Percentiles rank a stretch among this genome's conserved stretches.
phyloP scores from a whole-genome alignment of 35 echinoderm and acorn worm species.

The Ophioderma brevispina region DNA sequence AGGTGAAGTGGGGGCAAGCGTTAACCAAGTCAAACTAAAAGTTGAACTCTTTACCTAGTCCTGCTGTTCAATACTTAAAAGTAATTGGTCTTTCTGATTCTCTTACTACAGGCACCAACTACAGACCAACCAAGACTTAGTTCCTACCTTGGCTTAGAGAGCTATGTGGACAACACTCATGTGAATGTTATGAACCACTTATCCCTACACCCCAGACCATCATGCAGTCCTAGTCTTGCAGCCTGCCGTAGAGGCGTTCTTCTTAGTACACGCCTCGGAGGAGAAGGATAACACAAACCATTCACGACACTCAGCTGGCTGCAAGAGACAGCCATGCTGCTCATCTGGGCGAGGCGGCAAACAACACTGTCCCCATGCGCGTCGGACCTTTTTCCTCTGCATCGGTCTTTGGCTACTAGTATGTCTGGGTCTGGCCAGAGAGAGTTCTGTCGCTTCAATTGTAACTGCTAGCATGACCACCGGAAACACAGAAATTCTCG shows the following conservation, averaged over 20 bases:
- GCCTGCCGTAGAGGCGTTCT: constrained; percentile 97
- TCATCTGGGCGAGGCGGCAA: constrained; percentile 22
- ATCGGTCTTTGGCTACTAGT: neutral
- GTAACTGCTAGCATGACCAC: constrained; percentile 89
- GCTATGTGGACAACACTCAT: constrained; percentile 92
- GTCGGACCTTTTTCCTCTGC: constrained; percentile 48
- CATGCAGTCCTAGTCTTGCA: constrained; percentile 97
- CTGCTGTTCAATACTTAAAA: neutral
- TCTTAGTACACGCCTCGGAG: constrained; percentile 89
- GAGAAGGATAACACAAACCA: constrained; percentile 68
- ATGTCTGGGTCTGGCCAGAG: constrained; percentile 75
- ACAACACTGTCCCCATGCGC: constrained; percentile 52
- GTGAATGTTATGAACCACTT: constrained; percentile 81
- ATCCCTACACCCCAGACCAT: constrained; percentile 86
- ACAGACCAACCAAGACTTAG: constrained; percentile 65
- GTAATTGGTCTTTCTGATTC: neutral
- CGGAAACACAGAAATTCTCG: constrained; percentile 93
- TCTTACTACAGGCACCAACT: constrained; percentile 28
- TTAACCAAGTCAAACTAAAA: no score
- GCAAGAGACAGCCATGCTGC: constrained; percentile 24
- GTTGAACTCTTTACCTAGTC: no score
- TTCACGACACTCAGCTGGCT: constrained; percentile 6
- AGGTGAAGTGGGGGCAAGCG: no score
- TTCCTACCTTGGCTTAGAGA: constrained; percentile 69
- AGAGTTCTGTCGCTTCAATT: constrained; percentile 81